These are phyloP conservation scores for Rynchops niger DNA, from an alignment of 2,113 vertebrate genomes.

Conservation along the genomic window DNA sequence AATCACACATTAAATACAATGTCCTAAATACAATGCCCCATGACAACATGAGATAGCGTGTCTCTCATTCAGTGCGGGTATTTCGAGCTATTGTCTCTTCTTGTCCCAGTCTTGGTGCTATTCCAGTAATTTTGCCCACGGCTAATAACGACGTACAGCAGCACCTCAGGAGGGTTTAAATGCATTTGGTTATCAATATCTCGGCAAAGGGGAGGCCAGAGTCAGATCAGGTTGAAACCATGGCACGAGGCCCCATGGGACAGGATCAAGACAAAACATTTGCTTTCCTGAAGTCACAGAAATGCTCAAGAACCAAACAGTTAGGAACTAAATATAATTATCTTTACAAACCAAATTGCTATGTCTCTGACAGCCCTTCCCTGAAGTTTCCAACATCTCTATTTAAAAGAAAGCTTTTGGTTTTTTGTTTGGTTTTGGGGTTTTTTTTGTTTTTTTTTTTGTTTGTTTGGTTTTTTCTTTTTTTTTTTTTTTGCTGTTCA, in stretches of 20 bases:
- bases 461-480: too few relatives aligned
- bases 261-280: constrained; percentile 60
- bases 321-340: constrained; percentile 75
- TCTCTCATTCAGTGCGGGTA: not conserved
- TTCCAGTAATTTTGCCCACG: not conserved
- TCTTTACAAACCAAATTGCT: constrained; percentile 73
- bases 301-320: constrained; percentile 62
- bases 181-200: constrained; percentile 24
- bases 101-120: not conserved
- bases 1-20: not conserved
- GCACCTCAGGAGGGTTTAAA: constrained; percentile 13
- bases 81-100: not conserved
- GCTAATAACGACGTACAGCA: not conserved
- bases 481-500: not conserved
- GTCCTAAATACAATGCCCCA: not conserved
- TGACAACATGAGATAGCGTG: not conserved
- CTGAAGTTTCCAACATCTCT: constrained; percentile 62
- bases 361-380: constrained; percentile 63
- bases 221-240: constrained; percentile 40
- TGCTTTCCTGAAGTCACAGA: constrained; percentile 67
- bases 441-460: too few relatives aligned
- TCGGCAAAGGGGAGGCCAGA: constrained; percentile 4
- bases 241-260: not conserved
- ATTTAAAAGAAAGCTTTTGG: constrained; percentile 46
- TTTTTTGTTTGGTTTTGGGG: too few relatives aligned